Base-by-base conservation (phyloP, 2,113 vertebrate genomes). In the Hiodon alosoides region DNA sequence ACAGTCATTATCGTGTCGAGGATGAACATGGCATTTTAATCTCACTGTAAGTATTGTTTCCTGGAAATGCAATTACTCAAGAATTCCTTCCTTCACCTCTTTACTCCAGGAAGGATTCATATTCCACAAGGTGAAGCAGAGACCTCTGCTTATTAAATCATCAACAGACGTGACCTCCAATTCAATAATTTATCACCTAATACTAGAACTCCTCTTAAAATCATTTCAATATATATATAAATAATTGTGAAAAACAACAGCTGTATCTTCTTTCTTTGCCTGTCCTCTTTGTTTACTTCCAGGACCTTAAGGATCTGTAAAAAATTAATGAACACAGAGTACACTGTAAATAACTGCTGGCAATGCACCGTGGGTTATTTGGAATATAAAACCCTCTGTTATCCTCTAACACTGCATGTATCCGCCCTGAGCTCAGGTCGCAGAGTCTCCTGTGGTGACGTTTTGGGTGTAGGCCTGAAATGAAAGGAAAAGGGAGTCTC, bases 281-380 rank as follows among this genome's bases (percentile, higher is more conserved):
- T 79, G 73, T 87, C 77, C 82, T 81, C 84, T 85, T 85, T 88
- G 87, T 82, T 86, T 88, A 86, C 90, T 87, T 89, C 84, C 72
- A 73, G 85, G 83, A 83, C 85, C 90, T 88, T 86, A 84, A 88
- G 88, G 89, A 85, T 77, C 82, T 83, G 79, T 87, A 87, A 86
- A 90, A 89, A 89, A 89, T 90, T 81, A 89, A 90, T 89, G 86
- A 90, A 82, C 77, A 73, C 73, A 74, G 81, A 85, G 86, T 87
- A 81, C 84, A 84, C 85, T 88, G 90, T 91, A 91, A 92, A 92
- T 90, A 90, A 87, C 85, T 86, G 83, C 84, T 81, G 86, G 87
- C 85, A 83, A 83, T 84, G 81, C 84, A 88, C 88, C 80, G 14
- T 74, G 83, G 87, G 88, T 87, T 89, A 87, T 90, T 90, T 88